Evolutionary conservation across 1,140 invertebrate species (phyloP), one percentile per base, ranked within the genome.

Genomic region (Acromyrmex charruanus): DNA sequence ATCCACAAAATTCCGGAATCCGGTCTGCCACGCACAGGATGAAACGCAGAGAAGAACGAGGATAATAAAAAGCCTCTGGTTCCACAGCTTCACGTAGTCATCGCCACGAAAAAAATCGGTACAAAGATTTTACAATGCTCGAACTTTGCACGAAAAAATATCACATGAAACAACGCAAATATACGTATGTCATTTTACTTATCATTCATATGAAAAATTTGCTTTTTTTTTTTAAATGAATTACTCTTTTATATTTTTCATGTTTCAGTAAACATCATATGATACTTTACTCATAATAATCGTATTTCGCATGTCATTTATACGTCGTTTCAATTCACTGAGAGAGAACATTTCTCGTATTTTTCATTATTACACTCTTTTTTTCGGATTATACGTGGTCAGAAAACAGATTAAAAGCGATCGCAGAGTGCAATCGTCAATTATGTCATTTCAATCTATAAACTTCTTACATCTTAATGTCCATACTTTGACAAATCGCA

Each of bases 1-100:
- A 74, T 84, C 80, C 69, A 74, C 80, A 61, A 84, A 84, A 84
- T 84, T 74, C 80, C 80, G 68, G 80, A 74, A 82, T 82, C 80
- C 55, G 55, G 80, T 75, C 69, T 14, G 80, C 80, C 69, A 84
- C 69, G 55, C 71, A 72, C 69, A 61, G 80, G 69, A 84, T 84
- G 72, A 74, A 84, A 49, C 69, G 39, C 39, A 51, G 39, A 61
- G 69, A 84, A 84, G 69, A 75, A 84, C 80, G 69, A 84, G 80
- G 69, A 84, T 84, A 84, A 84, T 84, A 84, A 84, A 84, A 84
- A 84, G 69, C 55, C 58, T 35, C 49, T 61, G 28, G 31, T 53
- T 49, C 49, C 63, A 51, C 63, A 55, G 25, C 77, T 68, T 49
- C 18, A 14, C 69, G 69, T 66, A 39, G 65, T 31, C 16, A n/a